These are phyloP conservation scores for Ophion obscuratus DNA, from an alignment of 2,888 invertebrate genomes.

Conservation along the genomic window DNA sequence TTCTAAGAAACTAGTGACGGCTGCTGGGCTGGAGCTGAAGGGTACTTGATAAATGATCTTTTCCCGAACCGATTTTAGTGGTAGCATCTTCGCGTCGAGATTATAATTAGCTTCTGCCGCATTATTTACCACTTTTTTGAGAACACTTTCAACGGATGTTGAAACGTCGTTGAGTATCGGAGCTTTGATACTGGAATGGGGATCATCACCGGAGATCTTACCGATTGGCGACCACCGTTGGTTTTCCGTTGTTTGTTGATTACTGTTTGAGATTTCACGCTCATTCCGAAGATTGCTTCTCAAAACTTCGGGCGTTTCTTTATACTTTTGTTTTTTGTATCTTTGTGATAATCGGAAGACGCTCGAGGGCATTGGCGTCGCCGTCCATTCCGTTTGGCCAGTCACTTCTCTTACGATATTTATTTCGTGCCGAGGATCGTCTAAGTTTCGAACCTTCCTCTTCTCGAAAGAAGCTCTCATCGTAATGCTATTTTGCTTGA, in stretches of 20 bases:
- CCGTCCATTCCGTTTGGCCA: not conserved
- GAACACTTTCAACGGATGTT: not conserved
- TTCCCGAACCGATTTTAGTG: slow-evolving; percentile 8
- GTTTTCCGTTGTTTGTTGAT: not conserved
- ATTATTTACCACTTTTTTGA: not conserved
- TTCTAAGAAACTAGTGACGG: not conserved
- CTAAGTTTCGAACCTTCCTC: slow-evolving; percentile 24
- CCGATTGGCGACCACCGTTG: slow-evolving; percentile 12
- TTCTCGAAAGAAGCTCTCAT: not conserved
- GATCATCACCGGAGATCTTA: not conserved
- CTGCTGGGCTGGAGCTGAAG: not conserved
- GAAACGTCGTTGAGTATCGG: slow-evolving; percentile 3
- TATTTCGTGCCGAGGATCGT: slow-evolving; percentile 35
- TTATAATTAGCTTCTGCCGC: not conserved
- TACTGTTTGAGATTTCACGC: not conserved
- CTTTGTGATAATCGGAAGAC: not conserved
- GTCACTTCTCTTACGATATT: not conserved
- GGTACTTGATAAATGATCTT: slow-evolving; percentile 5
- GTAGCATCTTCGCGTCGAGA: not conserved
- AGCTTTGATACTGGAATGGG: slow-evolving; percentile 4
- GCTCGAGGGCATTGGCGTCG: not conserved
- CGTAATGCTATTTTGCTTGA: not conserved
- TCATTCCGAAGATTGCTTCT: not conserved
- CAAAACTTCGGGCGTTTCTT: slow-evolving; percentile 6
- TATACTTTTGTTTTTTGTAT: not conserved